Percentiles rank a stretch among this genome's conserved stretches.
These are phyloP conservation scores for Danaus chrysippus DNA, from an alignment of 2,888 invertebrate species.

Conservation along the genomic window DNA sequence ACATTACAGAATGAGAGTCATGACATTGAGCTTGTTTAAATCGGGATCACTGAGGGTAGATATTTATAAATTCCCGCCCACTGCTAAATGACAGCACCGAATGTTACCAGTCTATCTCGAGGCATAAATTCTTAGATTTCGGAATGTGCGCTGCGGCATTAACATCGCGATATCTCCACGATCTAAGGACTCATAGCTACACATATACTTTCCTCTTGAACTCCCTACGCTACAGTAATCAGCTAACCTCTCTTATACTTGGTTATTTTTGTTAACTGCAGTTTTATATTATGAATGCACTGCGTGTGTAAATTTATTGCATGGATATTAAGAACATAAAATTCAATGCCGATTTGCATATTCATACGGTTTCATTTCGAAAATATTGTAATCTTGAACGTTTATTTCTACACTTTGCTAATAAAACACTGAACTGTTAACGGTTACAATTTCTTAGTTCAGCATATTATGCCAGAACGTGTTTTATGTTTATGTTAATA, in stretches of 20 bases:
- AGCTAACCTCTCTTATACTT: no score
- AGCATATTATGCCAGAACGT: slow-evolving; percentile 2
- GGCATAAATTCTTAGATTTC: slow-evolving; percentile 9
- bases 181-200: slow-evolving; percentile 8
- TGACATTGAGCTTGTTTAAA: slow-evolving; percentile 70
- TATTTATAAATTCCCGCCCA: slow-evolving; percentile 70
- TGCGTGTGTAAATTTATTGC: no score
- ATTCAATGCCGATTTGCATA: slow-evolving; percentile 8
- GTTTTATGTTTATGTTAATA: slow-evolving; percentile 3
- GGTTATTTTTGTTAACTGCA: no score
- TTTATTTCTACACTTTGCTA: slow-evolving; percentile 2
- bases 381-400: not conserved
- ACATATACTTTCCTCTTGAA: not conserved
- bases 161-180: slow-evolving; percentile 17
- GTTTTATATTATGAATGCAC: no score
- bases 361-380: slow-evolving; percentile 9
- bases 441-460: not conserved
- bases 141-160: slow-evolving; percentile 13
- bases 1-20: slow-evolving; percentile 45
- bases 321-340: not conserved
- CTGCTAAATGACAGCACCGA: slow-evolving; percentile 33
- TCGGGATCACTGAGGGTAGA: slow-evolving; percentile 54
- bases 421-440: not conserved
- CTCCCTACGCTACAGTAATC: no score
- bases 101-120: slow-evolving; percentile 12